phyloP scores from a whole-genome alignment of 2,797 vertebrate species.

The Corythornis leucogaster region DNA sequence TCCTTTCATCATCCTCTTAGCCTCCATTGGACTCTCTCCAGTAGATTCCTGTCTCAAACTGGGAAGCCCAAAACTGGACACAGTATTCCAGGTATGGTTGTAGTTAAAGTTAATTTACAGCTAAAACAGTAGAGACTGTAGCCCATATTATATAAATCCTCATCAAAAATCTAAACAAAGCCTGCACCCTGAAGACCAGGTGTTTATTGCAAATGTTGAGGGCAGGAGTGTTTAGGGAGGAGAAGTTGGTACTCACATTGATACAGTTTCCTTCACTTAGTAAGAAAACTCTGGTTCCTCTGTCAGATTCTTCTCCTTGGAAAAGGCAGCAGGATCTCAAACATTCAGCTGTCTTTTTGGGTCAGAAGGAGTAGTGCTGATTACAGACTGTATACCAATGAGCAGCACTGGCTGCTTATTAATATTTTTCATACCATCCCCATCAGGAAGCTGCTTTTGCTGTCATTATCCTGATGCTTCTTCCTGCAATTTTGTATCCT shows the following conservation, averaged over 20 bases:
- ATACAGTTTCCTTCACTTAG: not conserved
- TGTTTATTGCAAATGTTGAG: not conserved
- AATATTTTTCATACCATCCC: conserved; percentile 4
- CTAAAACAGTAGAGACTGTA: not conserved
- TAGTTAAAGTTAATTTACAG: not conserved
- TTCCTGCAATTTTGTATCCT: conserved; percentile 26
- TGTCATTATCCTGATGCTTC: conserved; percentile 33
- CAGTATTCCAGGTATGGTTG: not conserved
- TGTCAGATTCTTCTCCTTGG: not conserved
- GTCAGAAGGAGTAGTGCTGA: not conserved
- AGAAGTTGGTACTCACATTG: not conserved
- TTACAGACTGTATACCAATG: not conserved
- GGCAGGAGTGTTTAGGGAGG: not conserved
- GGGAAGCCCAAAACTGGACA: too few relatives aligned
- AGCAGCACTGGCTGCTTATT: not conserved
- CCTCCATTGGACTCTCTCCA: too few relatives aligned
- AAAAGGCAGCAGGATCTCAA: not conserved
- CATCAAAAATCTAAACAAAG: not conserved
- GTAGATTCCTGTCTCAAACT: too few relatives aligned
- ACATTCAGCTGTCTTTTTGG: not conserved
- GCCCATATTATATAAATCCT: not conserved
- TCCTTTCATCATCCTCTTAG: too few relatives aligned
- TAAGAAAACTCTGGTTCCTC: not conserved
- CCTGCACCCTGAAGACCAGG: not conserved
- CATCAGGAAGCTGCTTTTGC: not conserved